Conservation (phyloP, 2,113 vertebrate species). For the Phyllopteryx taeniolatus region DNA sequence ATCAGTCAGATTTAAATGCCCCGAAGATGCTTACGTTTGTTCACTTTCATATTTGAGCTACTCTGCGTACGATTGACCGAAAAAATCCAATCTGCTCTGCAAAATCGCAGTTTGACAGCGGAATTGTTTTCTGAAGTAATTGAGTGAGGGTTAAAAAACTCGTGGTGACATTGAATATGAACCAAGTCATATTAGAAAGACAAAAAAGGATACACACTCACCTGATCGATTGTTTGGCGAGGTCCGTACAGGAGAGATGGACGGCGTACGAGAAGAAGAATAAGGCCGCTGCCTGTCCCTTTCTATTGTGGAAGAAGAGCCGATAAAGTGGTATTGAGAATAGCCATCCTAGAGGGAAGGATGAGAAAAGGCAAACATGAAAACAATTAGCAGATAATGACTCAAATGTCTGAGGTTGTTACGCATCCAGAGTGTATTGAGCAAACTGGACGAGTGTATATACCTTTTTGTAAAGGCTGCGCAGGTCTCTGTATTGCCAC, state of each 20-base stretch:
- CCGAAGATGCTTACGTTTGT: not conserved
- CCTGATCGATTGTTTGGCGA: conserved; percentile 99
- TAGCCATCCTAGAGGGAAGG: conserved; percentile 83
- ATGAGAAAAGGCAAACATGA: not conserved
- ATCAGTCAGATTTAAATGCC: not conserved
- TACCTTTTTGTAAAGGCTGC: conserved; percentile 99
- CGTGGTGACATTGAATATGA: too few species aligned
- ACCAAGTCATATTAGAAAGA: not conserved
- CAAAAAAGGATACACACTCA: conserved; percentile 56
- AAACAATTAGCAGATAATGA: not conserved
- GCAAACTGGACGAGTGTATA: not conserved
- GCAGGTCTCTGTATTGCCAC: conserved; percentile 99
- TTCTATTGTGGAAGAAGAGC: conserved; percentile 97
- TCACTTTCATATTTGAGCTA: not conserved
- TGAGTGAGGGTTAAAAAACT: not conserved
- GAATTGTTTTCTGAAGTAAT: not conserved
- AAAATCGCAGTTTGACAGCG: not conserved
- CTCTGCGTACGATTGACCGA: too few species aligned
- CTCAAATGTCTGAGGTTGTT: not conserved
- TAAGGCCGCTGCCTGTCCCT: conserved; percentile 95
- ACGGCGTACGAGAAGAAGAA: conserved; percentile 96
- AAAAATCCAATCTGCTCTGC: too few species aligned
- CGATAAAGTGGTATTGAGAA: conserved; percentile 97
- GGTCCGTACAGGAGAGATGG: conserved; percentile 94
- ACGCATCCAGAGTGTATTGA: not conserved